Base-by-base conservation (phyloP, 2,888 invertebrate genomes). In the Hirtodrosophila trivittata region DNA sequence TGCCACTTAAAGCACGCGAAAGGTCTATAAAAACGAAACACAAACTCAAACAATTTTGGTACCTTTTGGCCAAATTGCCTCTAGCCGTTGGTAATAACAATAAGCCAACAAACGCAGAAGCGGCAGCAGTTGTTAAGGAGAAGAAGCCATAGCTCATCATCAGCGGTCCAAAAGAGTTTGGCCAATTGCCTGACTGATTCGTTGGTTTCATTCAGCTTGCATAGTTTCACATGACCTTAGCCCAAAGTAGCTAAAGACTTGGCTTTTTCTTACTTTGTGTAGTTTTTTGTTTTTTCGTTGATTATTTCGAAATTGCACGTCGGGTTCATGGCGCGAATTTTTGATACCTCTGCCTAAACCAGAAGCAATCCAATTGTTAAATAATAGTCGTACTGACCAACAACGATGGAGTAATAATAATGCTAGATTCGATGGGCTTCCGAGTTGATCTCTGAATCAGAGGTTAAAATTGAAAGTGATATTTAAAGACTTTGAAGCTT, bases 211-310 rank as follows among this genome's bases (percentile, higher is more conserved):
- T 37, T 30, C 39, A 37, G 64, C 51, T 59, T 74, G 66, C 78
- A 74, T 68, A 76, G 78, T 76, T 82, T 83, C 82, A 78, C 82
- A 83, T 83, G 85, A 82, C 82, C 82, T 83, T 83, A 84, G 82
- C 70, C 70, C 74, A 74, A 63, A 51, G 73, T 60, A 18, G 49
- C 65, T 58, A 58, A 68, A 70, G 49, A 62, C 57, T 56, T 54
- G 54, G 43, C 55, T 62, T 51, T n/a, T 58, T 62, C 66, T 39
- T 50, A 37, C 21, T 25, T 30, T 26, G 9, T 26, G 13, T 55
- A 51, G 54, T 60, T 65, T 43, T 51, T 28, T 12, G 37, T 59
- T 60, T 54, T 45, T 50, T 43, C 25, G 38, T 55, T 54, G 9
- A 25, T 43, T 37, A 65, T 77, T 77, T 67, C 69, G 72, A 75